phyloP scores from a whole-genome alignment of 23 tunicate species.

The Halocynthia aurantium region DNA sequence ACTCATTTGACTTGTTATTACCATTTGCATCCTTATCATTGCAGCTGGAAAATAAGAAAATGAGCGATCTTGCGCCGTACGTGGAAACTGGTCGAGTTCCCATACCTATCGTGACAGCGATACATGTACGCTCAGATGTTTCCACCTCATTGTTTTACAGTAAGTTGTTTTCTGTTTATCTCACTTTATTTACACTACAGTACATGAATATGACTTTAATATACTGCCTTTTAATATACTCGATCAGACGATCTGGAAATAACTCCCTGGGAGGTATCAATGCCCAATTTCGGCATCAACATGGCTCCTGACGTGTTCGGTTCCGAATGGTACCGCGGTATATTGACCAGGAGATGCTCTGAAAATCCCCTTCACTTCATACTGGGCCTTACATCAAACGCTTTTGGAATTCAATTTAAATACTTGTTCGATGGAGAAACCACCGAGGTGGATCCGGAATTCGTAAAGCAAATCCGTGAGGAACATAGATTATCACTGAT shows the following conservation, averaged over 20 bases:
- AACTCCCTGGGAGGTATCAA: constrained; percentile 26
- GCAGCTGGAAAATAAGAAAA: constrained; percentile 1
- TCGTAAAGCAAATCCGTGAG: constrained; percentile 7
- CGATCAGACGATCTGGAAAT: constrained; percentile 23
- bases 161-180: neutral
- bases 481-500: neutral
- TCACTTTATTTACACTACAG: no score
- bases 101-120: constrained; percentile 10
- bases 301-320: constrained; percentile 9
- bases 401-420: constrained; percentile 26
- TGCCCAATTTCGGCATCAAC: constrained; percentile 24
- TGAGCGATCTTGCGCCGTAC: constrained; percentile 11
- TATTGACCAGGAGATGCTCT: constrained; percentile 7
- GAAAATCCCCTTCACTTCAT: constrained; percentile 22
- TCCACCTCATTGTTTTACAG: constrained; percentile 2
- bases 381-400: constrained; percentile 21
- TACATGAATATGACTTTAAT: no score
- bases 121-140: constrained; percentile 5
- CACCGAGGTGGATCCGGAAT: constrained; percentile 11
- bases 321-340: constrained; percentile 29
- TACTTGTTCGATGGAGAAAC: constrained; percentile 24
- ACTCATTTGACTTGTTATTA: no score
- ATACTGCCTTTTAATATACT: no score
- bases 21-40: no score
- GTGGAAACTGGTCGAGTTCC: constrained; percentile 22